Percentiles rank a stretch among this genome's conserved stretches.
These are phyloP conservation scores for Melanotaenia trifasciata DNA, from an alignment of 2,797 vertebrate species.

Conservation along the genomic window DNA sequence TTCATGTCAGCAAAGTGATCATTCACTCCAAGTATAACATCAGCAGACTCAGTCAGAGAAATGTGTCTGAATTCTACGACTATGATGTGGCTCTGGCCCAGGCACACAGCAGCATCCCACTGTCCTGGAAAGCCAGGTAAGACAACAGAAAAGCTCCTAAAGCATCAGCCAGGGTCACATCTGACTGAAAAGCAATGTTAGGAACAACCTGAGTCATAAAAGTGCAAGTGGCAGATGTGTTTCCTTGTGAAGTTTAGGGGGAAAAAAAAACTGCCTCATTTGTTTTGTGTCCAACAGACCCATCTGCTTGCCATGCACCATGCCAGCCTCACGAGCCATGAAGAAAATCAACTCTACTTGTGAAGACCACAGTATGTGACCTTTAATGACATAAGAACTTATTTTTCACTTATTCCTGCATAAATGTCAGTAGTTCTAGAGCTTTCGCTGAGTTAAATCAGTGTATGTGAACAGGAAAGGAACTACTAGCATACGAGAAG, in stretches of 20 bases:
- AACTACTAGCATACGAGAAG: constrained; percentile 72
- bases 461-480: constrained; percentile 69
- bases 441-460: background rate
- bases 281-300: constrained; percentile 72
- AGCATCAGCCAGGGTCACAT: background rate
- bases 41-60: constrained; percentile 61
- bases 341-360: constrained; percentile 80
- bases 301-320: constrained; percentile 87
- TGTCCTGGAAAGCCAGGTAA: constrained; percentile 78
- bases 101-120: constrained; percentile 61
- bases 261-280: too few species aligned
- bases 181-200: background rate
- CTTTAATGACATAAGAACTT: background rate
- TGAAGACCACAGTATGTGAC: constrained; percentile 82
- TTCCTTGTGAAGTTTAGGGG: background rate
- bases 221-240: background rate
- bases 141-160: background rate
- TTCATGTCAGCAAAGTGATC: constrained; percentile 35
- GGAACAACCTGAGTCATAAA: background rate
- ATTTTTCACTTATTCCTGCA: background rate
- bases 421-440: background rate
- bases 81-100: constrained; percentile 87
- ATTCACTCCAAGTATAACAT: constrained; percentile 80
- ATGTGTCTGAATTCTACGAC: constrained; percentile 87
- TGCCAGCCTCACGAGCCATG: constrained; percentile 83